These are phyloP conservation scores for Nomada lathburiana DNA, from an alignment of 2,888 invertebrate species.

Conservation along the genomic window DNA sequence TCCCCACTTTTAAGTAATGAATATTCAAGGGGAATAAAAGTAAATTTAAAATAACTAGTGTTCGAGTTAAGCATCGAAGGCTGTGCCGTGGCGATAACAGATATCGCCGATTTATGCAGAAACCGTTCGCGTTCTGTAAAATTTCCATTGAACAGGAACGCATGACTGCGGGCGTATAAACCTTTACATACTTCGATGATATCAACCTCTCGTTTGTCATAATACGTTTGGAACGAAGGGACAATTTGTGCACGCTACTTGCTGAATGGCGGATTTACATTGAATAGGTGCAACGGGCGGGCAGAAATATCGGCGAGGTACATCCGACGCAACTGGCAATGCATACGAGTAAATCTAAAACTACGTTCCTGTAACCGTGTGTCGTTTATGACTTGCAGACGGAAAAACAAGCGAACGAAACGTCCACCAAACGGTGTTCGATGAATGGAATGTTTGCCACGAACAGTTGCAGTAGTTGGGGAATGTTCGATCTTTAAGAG, in stretches of 20 bases:
- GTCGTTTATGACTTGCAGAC: conserved; percentile 22
- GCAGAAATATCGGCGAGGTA: conserved; percentile 21
- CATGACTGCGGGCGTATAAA: background rate
- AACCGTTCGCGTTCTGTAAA: background rate
- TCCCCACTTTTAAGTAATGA: background rate
- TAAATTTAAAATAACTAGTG: background rate
- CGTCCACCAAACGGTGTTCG: background rate
- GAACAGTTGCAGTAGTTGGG: background rate
- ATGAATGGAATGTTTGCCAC: background rate
- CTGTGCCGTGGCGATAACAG: background rate
- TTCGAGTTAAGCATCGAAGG: background rate
- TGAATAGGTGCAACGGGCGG: conserved; percentile 20
- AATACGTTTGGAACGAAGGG: background rate
- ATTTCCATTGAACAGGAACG: background rate
- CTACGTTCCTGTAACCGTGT: background rate
- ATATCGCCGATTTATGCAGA: background rate
- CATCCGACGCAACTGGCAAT: conserved; percentile 17
- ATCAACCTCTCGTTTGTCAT: conserved; percentile 44
- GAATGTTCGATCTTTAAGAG: background rate
- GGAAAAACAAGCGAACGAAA: conserved; percentile 10
- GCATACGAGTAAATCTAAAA: conserved; percentile 33
- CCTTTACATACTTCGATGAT: conserved; percentile 19
- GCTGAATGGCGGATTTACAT: conserved; percentile 39
- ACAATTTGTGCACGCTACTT: conserved; percentile 12
- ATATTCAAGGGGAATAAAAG: background rate